phyloP scores from a whole-genome alignment of 1,140 invertebrate genomes.

The Chironomus tepperi region DNA sequence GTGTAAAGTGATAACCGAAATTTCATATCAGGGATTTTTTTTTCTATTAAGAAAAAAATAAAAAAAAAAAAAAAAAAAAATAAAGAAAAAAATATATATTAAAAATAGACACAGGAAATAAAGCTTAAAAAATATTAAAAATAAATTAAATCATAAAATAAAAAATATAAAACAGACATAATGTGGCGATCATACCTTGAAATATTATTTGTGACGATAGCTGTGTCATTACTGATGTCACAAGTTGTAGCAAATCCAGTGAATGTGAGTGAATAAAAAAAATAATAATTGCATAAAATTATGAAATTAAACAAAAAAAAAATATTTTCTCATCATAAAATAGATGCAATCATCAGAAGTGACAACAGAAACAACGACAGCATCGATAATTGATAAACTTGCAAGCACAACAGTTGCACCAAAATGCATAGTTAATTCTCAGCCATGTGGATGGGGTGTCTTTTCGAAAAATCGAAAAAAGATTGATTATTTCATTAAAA shows the following conservation, averaged over 20 bases:
- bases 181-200: no score
- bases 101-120: no score
- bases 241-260: background rate
- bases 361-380: background rate
- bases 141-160: no score
- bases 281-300: background rate
- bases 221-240: background rate
- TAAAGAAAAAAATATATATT: background rate
- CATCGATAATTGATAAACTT: background rate
- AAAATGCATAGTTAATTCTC: background rate
- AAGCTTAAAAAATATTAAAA: no score
- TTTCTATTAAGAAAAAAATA: background rate
- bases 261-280: background rate
- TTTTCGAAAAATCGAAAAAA: background rate
- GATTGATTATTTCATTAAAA: slow-evolving; percentile 3
- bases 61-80: background rate
- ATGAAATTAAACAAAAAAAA: background rate
- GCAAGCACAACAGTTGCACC: background rate
- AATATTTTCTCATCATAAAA: background rate
- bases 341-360: background rate
- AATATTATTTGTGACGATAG: background rate
- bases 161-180: no score
- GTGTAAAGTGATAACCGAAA: background rate
- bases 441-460: background rate
- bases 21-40: slow-evolving; percentile 14